phyloP scores from a whole-genome alignment of 2,888 invertebrate genomes.

The Bembecia ichneumoniformis region DNA sequence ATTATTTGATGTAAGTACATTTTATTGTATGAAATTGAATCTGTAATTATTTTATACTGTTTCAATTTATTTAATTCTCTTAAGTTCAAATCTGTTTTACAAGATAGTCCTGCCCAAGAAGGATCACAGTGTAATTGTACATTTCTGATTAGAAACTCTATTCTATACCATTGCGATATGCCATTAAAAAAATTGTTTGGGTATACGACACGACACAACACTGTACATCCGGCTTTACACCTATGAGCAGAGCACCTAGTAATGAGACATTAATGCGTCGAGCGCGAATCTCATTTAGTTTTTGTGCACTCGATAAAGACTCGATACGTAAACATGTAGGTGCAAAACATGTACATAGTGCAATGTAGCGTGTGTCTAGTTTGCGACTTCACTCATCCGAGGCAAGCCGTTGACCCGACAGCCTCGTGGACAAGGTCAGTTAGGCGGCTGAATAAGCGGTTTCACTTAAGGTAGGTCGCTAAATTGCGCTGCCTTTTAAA shows the following conservation, averaged over 20 bases:
- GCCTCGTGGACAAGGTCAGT: constrained; percentile 20
- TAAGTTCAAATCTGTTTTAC: too few species aligned
- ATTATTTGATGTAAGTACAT: too few species aligned
- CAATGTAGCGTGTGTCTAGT: not conserved
- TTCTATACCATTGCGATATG: too few species aligned
- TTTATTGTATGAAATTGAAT: too few species aligned
- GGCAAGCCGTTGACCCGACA: not conserved
- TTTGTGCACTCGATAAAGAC: not conserved
- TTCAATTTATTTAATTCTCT: too few species aligned
- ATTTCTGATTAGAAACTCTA: too few species aligned
- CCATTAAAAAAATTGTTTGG: too few species aligned
- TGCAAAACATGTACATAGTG: not conserved
- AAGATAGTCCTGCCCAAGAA: too few species aligned
- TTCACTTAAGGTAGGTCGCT: constrained; percentile 22
- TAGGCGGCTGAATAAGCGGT: constrained; percentile 24
- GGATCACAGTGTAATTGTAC: too few species aligned
- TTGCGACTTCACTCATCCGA: not conserved
- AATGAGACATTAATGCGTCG: not conserved
- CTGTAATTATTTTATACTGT: too few species aligned
- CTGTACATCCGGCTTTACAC: too few species aligned
- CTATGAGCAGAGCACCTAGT: not conserved
- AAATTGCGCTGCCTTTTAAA: constrained; percentile 11
- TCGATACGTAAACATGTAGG: not conserved
- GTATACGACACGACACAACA: too few species aligned
- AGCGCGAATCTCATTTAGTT: not conserved